Conservation (phyloP, 2,113 vertebrate genomes). For the Ondatra zibethicus region DNA sequence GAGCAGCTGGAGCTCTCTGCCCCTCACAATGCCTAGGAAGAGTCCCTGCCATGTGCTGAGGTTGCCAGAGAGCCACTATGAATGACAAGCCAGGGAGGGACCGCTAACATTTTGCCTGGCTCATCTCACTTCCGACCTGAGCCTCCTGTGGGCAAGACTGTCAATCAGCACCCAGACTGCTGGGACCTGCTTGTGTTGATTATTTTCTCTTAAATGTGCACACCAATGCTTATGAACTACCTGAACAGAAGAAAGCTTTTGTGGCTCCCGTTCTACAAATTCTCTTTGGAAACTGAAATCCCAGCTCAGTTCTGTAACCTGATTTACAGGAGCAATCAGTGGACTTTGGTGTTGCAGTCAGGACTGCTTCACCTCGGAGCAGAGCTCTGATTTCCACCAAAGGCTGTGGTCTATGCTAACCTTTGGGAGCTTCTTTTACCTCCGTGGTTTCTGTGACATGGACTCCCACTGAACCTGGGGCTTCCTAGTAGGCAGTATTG, state of each 20-base stretch:
- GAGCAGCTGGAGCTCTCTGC: background rate
- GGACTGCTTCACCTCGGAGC: background rate
- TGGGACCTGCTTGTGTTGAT: background rate
- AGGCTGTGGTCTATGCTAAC: background rate
- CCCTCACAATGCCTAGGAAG: background rate
- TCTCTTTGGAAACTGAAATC: background rate
- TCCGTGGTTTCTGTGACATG: background rate
- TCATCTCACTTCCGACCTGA: background rate
- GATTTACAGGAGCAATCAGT: background rate
- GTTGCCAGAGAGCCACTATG: background rate
- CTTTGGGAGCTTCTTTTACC: background rate
- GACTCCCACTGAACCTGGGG: background rate
- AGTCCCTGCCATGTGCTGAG: background rate
- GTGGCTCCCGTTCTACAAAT: background rate
- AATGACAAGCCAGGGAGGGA: background rate
- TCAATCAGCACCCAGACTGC: background rate
- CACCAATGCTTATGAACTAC: background rate
- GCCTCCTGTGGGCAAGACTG: background rate
- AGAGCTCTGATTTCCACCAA: background rate
- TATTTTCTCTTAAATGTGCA: background rate
- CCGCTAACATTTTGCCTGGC: background rate
- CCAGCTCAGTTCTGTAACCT: background rate
- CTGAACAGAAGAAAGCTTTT: background rate
- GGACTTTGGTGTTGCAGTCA: background rate
- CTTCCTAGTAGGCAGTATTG: background rate